phyloP scores from a whole-genome alignment of 1,140 invertebrate species.

The Hesperophylax magnus region DNA sequence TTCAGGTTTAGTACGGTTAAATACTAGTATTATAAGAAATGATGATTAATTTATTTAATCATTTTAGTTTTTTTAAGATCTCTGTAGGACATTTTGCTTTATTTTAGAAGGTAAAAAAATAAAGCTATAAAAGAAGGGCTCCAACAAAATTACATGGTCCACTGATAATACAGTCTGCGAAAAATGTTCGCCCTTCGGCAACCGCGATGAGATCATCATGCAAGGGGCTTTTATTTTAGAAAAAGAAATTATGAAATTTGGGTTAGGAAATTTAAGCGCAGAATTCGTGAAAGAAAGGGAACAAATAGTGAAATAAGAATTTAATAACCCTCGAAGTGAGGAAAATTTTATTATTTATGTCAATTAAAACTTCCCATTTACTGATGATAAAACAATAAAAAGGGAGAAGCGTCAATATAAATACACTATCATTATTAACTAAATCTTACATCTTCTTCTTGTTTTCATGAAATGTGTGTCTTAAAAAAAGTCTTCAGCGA shows the following conservation, averaged over 20 bases:
- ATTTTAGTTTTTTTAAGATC: too few species aligned
- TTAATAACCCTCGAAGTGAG: too few species aligned
- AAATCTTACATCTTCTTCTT: background rate
- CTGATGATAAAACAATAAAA: too few species aligned
- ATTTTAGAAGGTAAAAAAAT: slow-evolving; percentile 4
- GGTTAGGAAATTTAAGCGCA: background rate
- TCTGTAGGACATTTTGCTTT: background rate
- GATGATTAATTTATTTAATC: too few species aligned
- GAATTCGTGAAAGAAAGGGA: background rate
- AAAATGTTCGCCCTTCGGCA: slow-evolving; percentile 28
- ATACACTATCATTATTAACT: too few species aligned
- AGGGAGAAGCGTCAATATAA: background rate
- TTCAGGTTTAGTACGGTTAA: too few species aligned
- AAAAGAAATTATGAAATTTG: slow-evolving; percentile 35
- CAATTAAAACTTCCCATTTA: too few species aligned
- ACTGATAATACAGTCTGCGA: slow-evolving; percentile 31
- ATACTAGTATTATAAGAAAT: too few species aligned
- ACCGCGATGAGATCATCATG: slow-evolving; percentile 29
- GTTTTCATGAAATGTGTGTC: background rate
- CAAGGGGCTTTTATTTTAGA: background rate
- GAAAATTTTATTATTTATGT: too few species aligned
- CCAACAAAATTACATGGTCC: slow-evolving; percentile 12
- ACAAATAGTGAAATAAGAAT: background rate
- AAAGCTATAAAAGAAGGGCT: background rate
- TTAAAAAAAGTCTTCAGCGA: background rate